Evolutionary conservation across 1,140 invertebrate species (phyloP).

Genomic region (Linepithema humile): DNA sequence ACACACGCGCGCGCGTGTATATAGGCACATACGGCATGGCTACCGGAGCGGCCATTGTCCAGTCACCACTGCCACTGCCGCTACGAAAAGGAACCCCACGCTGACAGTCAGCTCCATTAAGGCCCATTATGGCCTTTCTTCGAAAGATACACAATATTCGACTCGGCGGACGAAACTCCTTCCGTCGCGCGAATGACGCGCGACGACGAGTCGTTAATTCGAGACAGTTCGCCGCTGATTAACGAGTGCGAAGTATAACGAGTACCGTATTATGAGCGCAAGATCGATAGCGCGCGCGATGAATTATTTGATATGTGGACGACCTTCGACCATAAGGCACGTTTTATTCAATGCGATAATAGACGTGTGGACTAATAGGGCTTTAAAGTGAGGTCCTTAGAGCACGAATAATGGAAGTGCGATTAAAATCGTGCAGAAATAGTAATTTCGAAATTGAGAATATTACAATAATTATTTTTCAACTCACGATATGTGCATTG

Average conservation of each 20-base stretch:
- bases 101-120: constrained; percentile 73
- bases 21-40: constrained; percentile 70
- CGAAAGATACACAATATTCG: constrained; percentile 69
- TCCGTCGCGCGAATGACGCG: constrained; percentile 55
- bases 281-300: constrained; percentile 45
- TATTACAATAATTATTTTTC: too few species aligned
- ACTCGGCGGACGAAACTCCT: constrained; percentile 55
- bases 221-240: constrained; percentile 52
- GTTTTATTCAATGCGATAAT: not conserved
- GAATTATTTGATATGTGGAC: constrained; percentile 33
- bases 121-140: constrained; percentile 65
- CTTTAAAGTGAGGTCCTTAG: not conserved
- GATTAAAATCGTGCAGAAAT: too few species aligned
- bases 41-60: constrained; percentile 71
- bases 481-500: too few species aligned
- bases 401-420: too few species aligned
- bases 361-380: not conserved
- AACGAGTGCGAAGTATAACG: constrained; percentile 35
- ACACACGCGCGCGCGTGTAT: constrained; percentile 36
- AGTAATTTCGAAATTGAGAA: too few species aligned
- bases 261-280: not conserved
- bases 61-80: constrained; percentile 56
- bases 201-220: constrained; percentile 59
- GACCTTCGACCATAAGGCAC: constrained; percentile 24
- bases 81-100: constrained; percentile 57